Evolutionary conservation across 2,113 vertebrate genomes (phyloP).

Genomic region (Carettochelys insculpta): DNA sequence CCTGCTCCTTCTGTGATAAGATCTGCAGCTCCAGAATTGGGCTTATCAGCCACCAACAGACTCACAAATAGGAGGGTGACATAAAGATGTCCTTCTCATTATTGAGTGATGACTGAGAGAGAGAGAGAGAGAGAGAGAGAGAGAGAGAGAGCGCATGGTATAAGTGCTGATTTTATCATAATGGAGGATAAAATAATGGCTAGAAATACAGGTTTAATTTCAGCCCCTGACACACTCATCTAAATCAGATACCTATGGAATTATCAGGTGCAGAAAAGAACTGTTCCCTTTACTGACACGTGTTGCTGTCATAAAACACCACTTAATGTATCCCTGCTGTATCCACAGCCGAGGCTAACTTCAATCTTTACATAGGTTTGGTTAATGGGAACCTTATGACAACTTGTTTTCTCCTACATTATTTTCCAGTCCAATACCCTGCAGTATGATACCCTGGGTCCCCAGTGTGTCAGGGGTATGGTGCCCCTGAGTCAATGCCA

Average conservation of each 20-base stretch:
- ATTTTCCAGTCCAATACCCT: not conserved
- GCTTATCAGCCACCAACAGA: no score
- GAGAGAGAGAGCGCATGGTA: no score
- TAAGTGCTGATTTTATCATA: constrained; percentile 31
- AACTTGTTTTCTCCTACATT: not conserved
- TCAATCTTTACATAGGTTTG: not conserved
- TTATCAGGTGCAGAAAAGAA: not conserved
- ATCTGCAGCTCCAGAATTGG: no score
- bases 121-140: no score
- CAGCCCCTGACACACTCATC: constrained; percentile 13
- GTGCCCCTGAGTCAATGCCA: not conserved
- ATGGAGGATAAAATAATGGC: constrained; percentile 27
- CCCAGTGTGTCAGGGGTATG: not conserved
- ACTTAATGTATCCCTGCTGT: constrained; percentile 8
- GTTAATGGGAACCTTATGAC: not conserved
- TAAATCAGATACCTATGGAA: constrained; percentile 22
- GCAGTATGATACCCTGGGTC: not conserved
- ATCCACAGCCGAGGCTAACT: not conserved
- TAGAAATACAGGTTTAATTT: constrained; percentile 33
- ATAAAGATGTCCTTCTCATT: no score
- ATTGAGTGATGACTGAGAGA: no score
- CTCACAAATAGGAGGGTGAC: no score
- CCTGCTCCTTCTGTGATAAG: no score
- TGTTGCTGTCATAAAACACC: constrained; percentile 3
- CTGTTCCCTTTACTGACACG: constrained; percentile 28